phyloP scores from a whole-genome alignment of 2,888 invertebrate species.

The Resseliella maxima region DNA sequence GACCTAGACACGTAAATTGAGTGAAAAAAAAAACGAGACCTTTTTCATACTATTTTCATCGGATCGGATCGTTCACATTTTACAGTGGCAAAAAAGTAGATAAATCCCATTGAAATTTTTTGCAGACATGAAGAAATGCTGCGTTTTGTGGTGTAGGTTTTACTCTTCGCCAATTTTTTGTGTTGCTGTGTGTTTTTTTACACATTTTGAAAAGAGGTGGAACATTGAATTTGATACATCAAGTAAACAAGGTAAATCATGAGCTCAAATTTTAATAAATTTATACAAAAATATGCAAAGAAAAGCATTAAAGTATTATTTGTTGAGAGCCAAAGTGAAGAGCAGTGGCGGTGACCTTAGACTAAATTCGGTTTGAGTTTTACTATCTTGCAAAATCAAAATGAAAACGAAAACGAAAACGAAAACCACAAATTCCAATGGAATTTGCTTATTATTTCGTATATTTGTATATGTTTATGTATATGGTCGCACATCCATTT shows the following conservation, averaged over 20 bases:
- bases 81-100: background rate
- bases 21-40: background rate
- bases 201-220: background rate
- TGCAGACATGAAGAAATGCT: background rate
- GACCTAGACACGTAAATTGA: slow-evolving; percentile 25
- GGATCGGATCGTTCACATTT: background rate
- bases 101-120: background rate
- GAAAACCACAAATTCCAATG: background rate
- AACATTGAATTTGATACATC: background rate
- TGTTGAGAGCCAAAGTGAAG: background rate
- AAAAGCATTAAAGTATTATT: background rate
- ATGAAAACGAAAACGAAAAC: background rate
- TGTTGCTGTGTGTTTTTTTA: background rate
- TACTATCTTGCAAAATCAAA: background rate
- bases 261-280: background rate
- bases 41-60: background rate
- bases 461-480: background rate
- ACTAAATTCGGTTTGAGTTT: background rate
- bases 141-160: background rate
- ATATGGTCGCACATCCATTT: background rate
- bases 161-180: background rate
- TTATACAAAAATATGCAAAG: slow-evolving; percentile 45
- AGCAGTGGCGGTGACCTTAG: slow-evolving; percentile 4
- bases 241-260: slow-evolving; percentile 13
- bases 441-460: slow-evolving; percentile 1